Percentiles rank a stretch among this genome's conserved stretches.
Conservation (phyloP, 2,888 invertebrate species). For the Euphydryas editha region DNA sequence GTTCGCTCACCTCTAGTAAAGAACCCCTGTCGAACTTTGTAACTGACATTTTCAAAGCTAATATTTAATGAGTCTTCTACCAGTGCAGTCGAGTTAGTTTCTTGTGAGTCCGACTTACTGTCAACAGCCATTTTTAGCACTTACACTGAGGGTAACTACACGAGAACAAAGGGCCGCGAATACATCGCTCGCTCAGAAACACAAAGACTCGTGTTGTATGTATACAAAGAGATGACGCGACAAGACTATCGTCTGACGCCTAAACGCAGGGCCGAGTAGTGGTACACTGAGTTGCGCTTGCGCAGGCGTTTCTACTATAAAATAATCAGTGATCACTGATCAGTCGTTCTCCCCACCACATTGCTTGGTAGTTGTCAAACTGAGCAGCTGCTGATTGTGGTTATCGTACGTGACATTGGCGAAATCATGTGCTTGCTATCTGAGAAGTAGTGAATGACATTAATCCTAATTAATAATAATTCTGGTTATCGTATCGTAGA, state of each 20-base stretch:
- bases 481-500: slow-evolving; percentile 41
- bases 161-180: slow-evolving; percentile 50
- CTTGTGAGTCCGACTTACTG: slow-evolving; percentile 65
- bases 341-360: slow-evolving; percentile 70
- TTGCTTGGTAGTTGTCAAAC: slow-evolving; percentile 53
- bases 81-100: slow-evolving; percentile 68
- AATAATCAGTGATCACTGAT: too few species aligned
- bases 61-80: slow-evolving; percentile 83
- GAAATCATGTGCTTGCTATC: too few species aligned
- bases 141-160: slow-evolving; percentile 45
- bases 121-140: slow-evolving; percentile 66
- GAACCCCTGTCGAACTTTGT: slow-evolving; percentile 85
- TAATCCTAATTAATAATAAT: too few species aligned
- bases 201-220: slow-evolving; percentile 66
- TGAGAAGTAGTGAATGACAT: too few species aligned
- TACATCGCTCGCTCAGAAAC: slow-evolving; percentile 59
- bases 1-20: slow-evolving; percentile 76
- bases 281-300: slow-evolving; percentile 46
- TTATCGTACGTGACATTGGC: slow-evolving; percentile 49
- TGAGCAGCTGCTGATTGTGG: slow-evolving; percentile 53
- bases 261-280: slow-evolving; percentile 47
- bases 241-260: slow-evolving; percentile 50
- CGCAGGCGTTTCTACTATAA: slow-evolving; percentile 42
- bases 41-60: slow-evolving; percentile 86
- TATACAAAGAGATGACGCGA: slow-evolving; percentile 65